Percentiles rank a stretch among this genome's conserved stretches.
These are phyloP conservation scores for Lycia hirtaria DNA, from an alignment of 2,888 invertebrate genomes.

Conservation along the genomic window DNA sequence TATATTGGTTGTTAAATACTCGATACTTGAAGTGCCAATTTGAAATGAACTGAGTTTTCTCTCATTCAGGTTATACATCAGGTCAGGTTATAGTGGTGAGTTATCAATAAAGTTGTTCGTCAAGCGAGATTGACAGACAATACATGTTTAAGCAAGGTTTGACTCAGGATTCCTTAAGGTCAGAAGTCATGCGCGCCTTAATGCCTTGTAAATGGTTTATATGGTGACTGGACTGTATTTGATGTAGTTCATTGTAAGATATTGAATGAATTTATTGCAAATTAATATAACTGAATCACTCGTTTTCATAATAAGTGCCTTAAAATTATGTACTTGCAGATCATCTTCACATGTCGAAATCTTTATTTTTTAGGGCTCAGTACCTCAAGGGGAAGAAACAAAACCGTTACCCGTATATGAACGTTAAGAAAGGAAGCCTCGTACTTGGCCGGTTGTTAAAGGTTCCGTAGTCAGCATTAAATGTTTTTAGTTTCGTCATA, in stretches of 20 bases:
- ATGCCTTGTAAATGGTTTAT: slow-evolving; percentile 2
- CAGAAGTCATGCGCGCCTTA: slow-evolving; percentile 17
- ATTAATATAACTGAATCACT: neutral
- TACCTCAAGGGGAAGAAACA: no score
- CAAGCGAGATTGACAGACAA: slow-evolving; percentile 41
- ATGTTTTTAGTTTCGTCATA: no score
- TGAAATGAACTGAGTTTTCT: slow-evolving; percentile 4
- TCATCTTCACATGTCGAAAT: no score
- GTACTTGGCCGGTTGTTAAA: no score
- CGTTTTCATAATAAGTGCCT: no score
- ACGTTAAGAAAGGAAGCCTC: no score
- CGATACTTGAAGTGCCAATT: slow-evolving; percentile 12
- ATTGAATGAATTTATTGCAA: neutral
- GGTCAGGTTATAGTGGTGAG: slow-evolving; percentile 18
- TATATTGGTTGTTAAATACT: slow-evolving; percentile 3
- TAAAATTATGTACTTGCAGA: no score
- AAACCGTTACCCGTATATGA: no score
- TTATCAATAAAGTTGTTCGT: slow-evolving; percentile 41
- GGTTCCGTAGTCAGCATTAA: no score
- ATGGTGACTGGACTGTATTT: slow-evolving; percentile 6
- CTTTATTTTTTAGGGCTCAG: no score
- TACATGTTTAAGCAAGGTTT: slow-evolving; percentile 34
- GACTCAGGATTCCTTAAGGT: slow-evolving; percentile 26
- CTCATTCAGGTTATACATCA: neutral
- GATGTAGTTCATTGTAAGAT: neutral